Percentiles rank a stretch among this genome's conserved stretches.
Evolutionary conservation across 2,797 vertebrate genomes (phyloP).

Genomic region (Leptatherina wallacei): DNA sequence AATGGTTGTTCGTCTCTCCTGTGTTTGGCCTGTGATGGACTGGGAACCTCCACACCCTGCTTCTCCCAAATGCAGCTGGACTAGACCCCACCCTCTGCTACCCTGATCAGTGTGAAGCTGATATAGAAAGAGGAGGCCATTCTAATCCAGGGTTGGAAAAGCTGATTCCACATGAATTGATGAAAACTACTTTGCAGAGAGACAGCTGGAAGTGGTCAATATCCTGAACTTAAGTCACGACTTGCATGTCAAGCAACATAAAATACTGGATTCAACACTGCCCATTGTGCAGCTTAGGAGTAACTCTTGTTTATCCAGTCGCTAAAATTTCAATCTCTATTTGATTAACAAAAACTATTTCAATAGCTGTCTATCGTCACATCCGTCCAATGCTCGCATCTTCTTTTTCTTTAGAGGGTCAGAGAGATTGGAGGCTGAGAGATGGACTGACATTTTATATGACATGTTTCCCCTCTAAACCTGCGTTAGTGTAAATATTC

Average conservation of each 20-base stretch:
- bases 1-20: not conserved
- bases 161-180: not conserved
- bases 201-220: not conserved
- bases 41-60: not conserved
- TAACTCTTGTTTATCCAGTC: not conserved
- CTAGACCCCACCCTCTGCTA: not conserved
- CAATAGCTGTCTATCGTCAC: not conserved
- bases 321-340: not conserved
- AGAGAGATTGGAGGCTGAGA: not conserved
- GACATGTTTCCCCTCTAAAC: not conserved
- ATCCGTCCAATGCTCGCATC: too few species aligned
- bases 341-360: not conserved
- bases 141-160: not conserved
- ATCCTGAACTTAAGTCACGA: not conserved
- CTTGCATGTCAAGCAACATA: not conserved
- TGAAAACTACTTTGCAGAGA: not conserved
- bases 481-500: not conserved
- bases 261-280: not conserved
- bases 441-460: not conserved
- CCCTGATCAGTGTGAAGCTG: not conserved
- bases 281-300: not conserved
- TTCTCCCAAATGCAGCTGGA: too few species aligned
- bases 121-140: not conserved
- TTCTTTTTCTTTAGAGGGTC: not conserved
- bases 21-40: not conserved